Conservation (phyloP, 2,113 vertebrate species). For the Ceratotherium simum region DNA sequence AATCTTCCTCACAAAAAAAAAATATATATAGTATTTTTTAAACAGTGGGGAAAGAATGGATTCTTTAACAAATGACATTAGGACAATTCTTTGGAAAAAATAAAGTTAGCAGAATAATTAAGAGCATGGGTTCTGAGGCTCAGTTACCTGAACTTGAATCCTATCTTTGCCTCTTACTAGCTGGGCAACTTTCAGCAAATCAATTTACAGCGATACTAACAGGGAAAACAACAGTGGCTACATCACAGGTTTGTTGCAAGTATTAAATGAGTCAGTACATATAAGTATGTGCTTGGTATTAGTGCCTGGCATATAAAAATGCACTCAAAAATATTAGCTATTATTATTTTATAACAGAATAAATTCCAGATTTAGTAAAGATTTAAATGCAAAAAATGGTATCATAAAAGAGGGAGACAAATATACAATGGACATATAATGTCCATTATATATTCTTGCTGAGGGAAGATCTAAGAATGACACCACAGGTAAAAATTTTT, state of each 20-base stretch:
- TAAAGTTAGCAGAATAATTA: not conserved
- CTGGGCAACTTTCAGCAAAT: not conserved
- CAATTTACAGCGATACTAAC: not conserved
- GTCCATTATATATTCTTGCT: not conserved
- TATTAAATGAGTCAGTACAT: not conserved
- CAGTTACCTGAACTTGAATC: not conserved
- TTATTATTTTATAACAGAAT: not conserved
- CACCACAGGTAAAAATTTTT: not conserved
- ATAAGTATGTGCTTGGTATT: not conserved
- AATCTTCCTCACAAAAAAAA: too few species aligned
- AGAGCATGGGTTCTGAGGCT: not conserved
- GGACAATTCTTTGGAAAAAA: not conserved
- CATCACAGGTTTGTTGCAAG: not conserved
- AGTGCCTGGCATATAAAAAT: not conserved
- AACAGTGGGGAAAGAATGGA: not conserved
- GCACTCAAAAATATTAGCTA: not conserved
- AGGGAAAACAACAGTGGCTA: not conserved
- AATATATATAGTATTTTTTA: too few species aligned
- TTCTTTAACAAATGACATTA: not conserved
- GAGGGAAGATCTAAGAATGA: not conserved
- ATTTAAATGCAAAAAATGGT: not conserved
- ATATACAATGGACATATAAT: not conserved
- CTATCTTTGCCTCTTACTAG: not conserved
- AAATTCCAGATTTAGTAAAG: slow-evolving; percentile 28
- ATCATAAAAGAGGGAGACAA: not conserved